phyloP scores from a whole-genome alignment of 1,140 invertebrate species.

The Ruditapes philippinarum region DNA sequence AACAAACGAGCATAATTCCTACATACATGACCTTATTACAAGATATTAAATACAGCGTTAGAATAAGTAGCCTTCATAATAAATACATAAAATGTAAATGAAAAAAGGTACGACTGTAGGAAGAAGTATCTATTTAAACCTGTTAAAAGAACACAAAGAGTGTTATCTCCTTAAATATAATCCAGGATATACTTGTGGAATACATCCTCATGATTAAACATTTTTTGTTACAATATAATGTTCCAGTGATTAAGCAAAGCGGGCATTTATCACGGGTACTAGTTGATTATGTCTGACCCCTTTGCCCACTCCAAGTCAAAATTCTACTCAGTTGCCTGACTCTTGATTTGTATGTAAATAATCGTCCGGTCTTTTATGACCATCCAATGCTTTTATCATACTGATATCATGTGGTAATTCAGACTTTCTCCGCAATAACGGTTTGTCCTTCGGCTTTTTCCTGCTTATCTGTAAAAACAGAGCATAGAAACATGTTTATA shows the following conservation, averaged over 20 bases:
- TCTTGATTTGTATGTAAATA: conserved; percentile 80
- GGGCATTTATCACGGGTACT: not conserved
- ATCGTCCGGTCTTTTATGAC: conserved; percentile 95
- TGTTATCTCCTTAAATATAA: not conserved
- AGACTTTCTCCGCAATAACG: conserved; percentile 96
- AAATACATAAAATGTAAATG: not conserved
- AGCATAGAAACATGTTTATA: too few relatives aligned
- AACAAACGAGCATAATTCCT: too few relatives aligned
- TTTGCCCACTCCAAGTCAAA: not conserved
- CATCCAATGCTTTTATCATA: conserved; percentile 95
- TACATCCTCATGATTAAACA: conserved; percentile 17
- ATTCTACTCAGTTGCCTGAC: not conserved
- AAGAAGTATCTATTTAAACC: not conserved
- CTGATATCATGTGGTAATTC: conserved; percentile 97
- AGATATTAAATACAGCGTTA: not conserved
- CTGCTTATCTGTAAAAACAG: conserved; percentile 69
- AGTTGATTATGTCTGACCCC: not conserved
- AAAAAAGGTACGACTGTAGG: not conserved
- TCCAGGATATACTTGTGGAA: conserved; percentile 12
- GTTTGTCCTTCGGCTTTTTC: conserved; percentile 91
- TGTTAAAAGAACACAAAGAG: conserved; percentile 9
- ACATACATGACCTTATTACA: not conserved
- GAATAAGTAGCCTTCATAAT: not conserved
- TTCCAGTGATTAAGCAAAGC: not conserved
- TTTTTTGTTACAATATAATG: not conserved